Conservation (phyloP, 2,888 invertebrate species). For the Odontocolon sp. region DNA sequence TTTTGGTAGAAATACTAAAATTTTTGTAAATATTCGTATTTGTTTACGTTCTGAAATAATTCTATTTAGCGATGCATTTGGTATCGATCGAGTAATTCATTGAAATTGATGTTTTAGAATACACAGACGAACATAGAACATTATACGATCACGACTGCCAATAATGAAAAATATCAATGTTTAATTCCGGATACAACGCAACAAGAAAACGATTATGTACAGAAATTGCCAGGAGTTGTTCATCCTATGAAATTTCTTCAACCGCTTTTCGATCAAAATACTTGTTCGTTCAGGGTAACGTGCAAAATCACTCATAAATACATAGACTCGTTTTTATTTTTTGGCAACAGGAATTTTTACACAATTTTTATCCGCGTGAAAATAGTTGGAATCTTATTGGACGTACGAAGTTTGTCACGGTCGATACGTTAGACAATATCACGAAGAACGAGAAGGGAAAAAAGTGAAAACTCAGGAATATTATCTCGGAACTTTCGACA, state of each 20-base stretch:
- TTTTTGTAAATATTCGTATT: not conserved
- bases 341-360: not conserved
- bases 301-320: slow-evolving; percentile 3
- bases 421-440: slow-evolving; percentile 94
- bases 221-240: slow-evolving; percentile 87
- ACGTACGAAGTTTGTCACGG: slow-evolving; percentile 98
- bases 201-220: slow-evolving; percentile 82
- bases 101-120: slow-evolving; percentile 68
- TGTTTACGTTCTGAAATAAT: not conserved
- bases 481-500: slow-evolving; percentile 90
- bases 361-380: not conserved
- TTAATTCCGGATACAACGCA: slow-evolving; percentile 87
- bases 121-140: slow-evolving; percentile 82
- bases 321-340: slow-evolving; percentile 6
- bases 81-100: too few species aligned
- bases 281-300: slow-evolving; percentile 89
- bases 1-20: too few species aligned
- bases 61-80: too few species aligned
- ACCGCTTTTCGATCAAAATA: slow-evolving; percentile 88
- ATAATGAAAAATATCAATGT: slow-evolving; percentile 93
- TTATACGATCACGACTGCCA: slow-evolving; percentile 87
- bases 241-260: slow-evolving; percentile 90
- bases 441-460: slow-evolving; percentile 96
- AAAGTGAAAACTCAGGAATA: slow-evolving; percentile 92
- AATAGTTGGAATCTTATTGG: slow-evolving; percentile 93